A percentile compares a stretch with the other conserved stretches of the same genome.
Conservation (phyloP, 2,113 vertebrate species). For the Neodontobutis hainanensis region DNA sequence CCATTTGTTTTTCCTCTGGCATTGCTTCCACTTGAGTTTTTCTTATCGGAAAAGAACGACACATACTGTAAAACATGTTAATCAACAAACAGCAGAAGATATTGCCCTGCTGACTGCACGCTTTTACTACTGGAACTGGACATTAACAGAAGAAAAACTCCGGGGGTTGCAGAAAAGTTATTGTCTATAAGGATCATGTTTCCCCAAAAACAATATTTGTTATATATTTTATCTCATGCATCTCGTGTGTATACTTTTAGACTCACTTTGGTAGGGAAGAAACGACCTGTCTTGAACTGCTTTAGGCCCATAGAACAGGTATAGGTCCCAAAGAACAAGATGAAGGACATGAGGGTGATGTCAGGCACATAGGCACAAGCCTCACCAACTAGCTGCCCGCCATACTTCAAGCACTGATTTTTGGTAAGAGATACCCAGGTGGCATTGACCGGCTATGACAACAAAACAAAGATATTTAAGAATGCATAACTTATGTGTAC, state of each 20-base stretch:
- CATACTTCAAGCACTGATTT: conserved; percentile 81
- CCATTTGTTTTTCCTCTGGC: background rate
- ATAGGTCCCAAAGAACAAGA: conserved; percentile 96
- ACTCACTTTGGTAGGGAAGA: conserved; percentile 95
- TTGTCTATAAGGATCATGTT: too few species aligned
- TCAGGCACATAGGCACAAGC: conserved; percentile 89
- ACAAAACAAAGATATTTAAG: background rate
- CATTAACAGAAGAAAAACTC: background rate
- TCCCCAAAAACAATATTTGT: too few species aligned
- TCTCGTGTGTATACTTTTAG: too few species aligned
- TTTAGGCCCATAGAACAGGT: conserved; percentile 94
- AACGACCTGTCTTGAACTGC: conserved; percentile 96
- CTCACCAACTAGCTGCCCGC: conserved; percentile 83
- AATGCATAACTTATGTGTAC: background rate
- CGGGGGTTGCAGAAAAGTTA: too few species aligned
- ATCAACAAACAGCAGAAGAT: background rate
- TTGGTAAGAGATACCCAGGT: conserved; percentile 84
- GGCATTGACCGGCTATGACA: conserved; percentile 72
- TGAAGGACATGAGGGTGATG: conserved; percentile 97
- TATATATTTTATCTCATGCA: too few species aligned
- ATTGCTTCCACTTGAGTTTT: background rate
- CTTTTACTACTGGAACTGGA: background rate
- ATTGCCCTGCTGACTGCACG: background rate
- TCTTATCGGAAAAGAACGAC: background rate
- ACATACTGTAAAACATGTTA: background rate